Evolutionary conservation across 2,113 vertebrate species (phyloP), one percentile per base, ranked within the genome.

Genomic region (Colinus virginianus): DNA sequence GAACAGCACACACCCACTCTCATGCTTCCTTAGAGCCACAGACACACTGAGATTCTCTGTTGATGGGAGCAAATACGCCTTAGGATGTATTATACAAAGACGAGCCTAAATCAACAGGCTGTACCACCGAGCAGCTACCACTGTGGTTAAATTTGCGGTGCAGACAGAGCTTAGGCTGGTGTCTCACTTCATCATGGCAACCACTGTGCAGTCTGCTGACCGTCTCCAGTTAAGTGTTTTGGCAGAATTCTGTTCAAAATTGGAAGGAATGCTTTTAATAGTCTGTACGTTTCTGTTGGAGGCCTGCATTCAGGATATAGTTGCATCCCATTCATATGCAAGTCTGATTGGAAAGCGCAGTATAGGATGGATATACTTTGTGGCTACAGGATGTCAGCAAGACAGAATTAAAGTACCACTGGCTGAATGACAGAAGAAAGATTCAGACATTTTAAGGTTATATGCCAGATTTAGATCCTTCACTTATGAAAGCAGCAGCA

Each of bases 191-290:
- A 66, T 79, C 6, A 0, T 51, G 46, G 78, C 62, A 87, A 94
- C 71, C 84, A 68, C 91, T 8, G 42, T 62, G 59, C 55, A 79
- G 94, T 83, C 87, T 95, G 78, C 84, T 89, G 91, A 78, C 68
- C 85, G 58, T 69, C 87, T 86, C 21, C 25, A 32, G 55, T 48
- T 25, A 81, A 91, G 72, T 36, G 30, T 83, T 93, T 93, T 92
- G 94, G 78, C 91, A 94, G 95, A 88, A 90, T 71, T 62, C 23
- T 49, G 23, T 61, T 78, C 56, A 80, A 74, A 82, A 42, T 23
- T 87, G 90, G 82, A 84, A 95, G 87, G 90, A 94, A 95, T 92
- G 82, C 68, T 74, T 95, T 90, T 80, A 91, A 64, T 69, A 84
- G 76, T 58, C 82, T 86, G 51, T 40, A 45, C 56, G 5, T 84